These are phyloP conservation scores for Bombus terrestris DNA, from an alignment of 1,140 invertebrate species.

Conservation along the genomic window DNA sequence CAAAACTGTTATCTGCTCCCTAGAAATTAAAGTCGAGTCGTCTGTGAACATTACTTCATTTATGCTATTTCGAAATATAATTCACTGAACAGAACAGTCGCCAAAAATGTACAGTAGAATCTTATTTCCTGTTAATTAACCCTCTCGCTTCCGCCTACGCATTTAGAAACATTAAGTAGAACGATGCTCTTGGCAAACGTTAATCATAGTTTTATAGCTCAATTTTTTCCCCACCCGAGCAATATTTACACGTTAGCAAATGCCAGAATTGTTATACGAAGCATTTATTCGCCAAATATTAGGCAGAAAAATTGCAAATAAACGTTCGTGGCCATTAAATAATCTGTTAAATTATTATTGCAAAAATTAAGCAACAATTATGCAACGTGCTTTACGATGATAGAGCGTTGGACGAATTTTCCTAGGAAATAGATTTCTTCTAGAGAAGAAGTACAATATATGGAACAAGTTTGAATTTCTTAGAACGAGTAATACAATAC, in stretches of 20 bases:
- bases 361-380: no score
- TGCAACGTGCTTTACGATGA: no score
- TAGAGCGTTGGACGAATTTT: no score
- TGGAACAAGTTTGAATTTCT: no score
- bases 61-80: background rate
- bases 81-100: background rate
- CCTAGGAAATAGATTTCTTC: no score
- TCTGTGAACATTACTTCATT: background rate
- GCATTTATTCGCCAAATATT: no score
- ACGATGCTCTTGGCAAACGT: background rate
- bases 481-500: no score
- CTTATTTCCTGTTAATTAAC: background rate
- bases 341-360: no score
- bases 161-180: background rate
- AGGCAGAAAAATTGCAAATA: no score
- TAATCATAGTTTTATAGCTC: no score
- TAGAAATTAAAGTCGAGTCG: background rate
- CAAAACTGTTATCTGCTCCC: background rate
- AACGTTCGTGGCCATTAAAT: no score
- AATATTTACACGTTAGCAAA: background rate
- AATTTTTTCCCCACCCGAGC: background rate
- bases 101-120: background rate
- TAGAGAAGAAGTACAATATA: rapidly evolving
- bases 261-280: background rate
- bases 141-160: background rate